Conservation (phyloP, 1,140 invertebrate species). For the Drosophila elegans region DNA sequence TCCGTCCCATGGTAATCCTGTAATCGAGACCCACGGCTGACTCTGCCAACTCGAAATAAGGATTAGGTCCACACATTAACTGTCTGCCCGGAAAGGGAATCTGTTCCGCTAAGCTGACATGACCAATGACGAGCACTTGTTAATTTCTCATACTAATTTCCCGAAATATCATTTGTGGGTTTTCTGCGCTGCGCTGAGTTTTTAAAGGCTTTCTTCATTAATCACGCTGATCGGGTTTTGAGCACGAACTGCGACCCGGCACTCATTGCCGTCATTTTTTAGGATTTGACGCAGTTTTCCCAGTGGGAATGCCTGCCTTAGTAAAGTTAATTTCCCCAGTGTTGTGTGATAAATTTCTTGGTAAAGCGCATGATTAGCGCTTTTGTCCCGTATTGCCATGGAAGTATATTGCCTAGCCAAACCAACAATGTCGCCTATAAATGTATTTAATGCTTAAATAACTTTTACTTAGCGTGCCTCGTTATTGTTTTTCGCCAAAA, state of each 20-base stretch:
- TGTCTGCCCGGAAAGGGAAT: conserved; percentile 12
- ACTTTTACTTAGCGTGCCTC: too few species aligned
- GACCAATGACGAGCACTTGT: conserved; percentile 77
- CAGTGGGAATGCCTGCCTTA: conserved; percentile 22
- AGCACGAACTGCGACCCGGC: conserved; percentile 52
- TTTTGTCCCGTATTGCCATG: conserved; percentile 8
- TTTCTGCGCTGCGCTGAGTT: conserved; percentile 28
- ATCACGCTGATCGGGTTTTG: conserved; percentile 79
- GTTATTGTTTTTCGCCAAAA: too few species aligned
- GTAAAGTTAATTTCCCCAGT: conserved; percentile 42
- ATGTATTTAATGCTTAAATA: too few species aligned
- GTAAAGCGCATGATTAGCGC: conserved; percentile 56
- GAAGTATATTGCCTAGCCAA: conserved; percentile 14
- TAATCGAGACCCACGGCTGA: conserved; percentile 52
- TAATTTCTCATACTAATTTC: conserved; percentile 75
- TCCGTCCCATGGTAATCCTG: conserved; percentile 58
- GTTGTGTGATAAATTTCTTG: conserved; percentile 45
- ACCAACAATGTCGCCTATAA: too few species aligned
- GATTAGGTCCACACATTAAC: conserved; percentile 73
- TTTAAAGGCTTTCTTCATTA: conserved; percentile 62
- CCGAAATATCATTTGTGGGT: conserved; percentile 21
- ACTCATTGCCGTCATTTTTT: conserved; percentile 76
- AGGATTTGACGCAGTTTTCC: conserved; percentile 69
- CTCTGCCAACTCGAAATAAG: conserved; percentile 19
- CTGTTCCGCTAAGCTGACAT: conserved; percentile 68